Base-by-base conservation (phyloP, 2,888 invertebrate species). In the Hydrotaea cyrtoneurina region DNA sequence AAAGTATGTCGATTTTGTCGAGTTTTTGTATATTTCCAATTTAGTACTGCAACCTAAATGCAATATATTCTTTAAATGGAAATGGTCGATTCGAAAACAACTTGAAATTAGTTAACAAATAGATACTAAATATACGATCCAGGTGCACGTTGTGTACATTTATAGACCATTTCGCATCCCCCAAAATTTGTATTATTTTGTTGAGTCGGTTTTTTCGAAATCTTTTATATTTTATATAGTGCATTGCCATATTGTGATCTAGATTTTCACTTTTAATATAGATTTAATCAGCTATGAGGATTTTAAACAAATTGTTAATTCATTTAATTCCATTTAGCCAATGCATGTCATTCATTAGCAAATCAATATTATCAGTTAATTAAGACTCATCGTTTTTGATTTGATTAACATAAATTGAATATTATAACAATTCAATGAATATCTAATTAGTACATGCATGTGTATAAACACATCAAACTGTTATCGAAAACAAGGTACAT, bases 291-390 rank as follows among this genome's bases (percentile, higher is more conserved):
- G 23, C 21, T 21, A 62, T 64, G 7, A 4, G 31, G 3, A 31
- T 64, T 36, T 0, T 10, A 17, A 36, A 64, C 19, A 64, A 23
- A 64, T 5, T 66, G 17, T 43, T 39, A 23, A 59, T 26, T 23
- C 26, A 17, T 66, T 36, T 21, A 43, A 66, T 66, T 66, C 43
- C 43, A 13, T 39, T 43, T 43, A 26, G 26, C 26, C n/a, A 66
- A 43, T 19, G 19, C 19, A 7, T 31, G 7, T 31, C 31, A 7
- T 11, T 66, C 66, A 39, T 43, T 66, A 66, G 39, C 43, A 39
- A 66, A 64, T 64, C 36, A 36, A 36, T 64, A 64, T 59, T 57
- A 21, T 59, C 23, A 66, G n/a, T 39, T 21, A 17, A 43, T 64
- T 36, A 64, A 10, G n/a, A 39, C 13, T 39, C 39, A 13, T 8